A percentile compares a stretch with the other conserved stretches of the same genome.
phyloP scores from a whole-genome alignment of 2,113 vertebrate species.

The Melospiza melodia region DNA sequence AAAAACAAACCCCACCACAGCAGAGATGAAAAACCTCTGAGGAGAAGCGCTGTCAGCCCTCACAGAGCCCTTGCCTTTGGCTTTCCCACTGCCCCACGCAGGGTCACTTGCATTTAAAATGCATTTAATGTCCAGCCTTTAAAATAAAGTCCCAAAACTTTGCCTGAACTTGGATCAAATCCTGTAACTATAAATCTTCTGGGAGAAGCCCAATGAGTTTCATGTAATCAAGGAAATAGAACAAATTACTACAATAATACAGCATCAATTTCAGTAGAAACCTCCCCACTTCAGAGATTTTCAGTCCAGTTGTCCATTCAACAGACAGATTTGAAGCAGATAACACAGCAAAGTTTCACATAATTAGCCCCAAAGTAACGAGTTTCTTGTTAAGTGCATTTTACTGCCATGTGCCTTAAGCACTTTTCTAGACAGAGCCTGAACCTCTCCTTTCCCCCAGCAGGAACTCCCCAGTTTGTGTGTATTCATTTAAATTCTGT shows the following conservation, averaged over 20 bases:
- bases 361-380: constrained; percentile 53
- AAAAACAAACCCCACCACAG: too few species aligned
- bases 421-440: constrained; percentile 31
- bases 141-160: background rate
- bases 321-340: background rate
- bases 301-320: background rate
- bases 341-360: background rate
- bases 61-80: background rate
- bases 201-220: background rate
- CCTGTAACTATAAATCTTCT: background rate
- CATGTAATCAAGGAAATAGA: background rate
- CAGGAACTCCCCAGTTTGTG: constrained; percentile 50
- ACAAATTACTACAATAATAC: background rate
- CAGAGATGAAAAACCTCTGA: background rate
- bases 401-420: constrained; percentile 37
- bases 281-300: background rate
- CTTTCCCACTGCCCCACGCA: background rate
- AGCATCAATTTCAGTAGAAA: background rate
- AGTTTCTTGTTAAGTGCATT: constrained; percentile 22
- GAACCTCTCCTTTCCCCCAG: constrained; percentile 39
- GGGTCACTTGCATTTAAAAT: background rate
- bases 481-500: constrained; percentile 71
- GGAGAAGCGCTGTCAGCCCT: background rate
- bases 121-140: background rate
- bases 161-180: background rate